Evolutionary conservation across 2,888 invertebrate species (phyloP), one percentile per base, ranked within the genome.

Genomic region (Pachymerium ferrugineum): DNA sequence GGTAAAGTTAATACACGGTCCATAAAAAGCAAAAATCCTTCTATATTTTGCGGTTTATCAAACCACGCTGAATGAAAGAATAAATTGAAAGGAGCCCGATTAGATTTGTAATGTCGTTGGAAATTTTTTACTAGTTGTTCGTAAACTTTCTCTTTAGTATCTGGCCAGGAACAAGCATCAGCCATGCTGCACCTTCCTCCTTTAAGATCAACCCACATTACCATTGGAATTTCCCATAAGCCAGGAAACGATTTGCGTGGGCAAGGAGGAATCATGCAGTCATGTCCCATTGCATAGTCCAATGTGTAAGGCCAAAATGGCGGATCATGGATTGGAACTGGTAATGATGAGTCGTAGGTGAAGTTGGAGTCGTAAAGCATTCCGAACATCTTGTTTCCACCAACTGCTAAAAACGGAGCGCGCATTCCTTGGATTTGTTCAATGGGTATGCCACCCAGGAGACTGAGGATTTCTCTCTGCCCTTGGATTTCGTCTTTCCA

Each of bases 41-140:
- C 93, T 82, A 94, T 94, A 85, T 95, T 95, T 81, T 95, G 94
- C 0, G 92, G 90, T 79, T 94, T 94, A 0, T 94, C 95, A 84
- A 95, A 95, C 94, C 94, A 95, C 0, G 95, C 95, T 1, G 94
- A 94, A 82, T 96, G 95, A 82, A 94, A 95, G 85, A 91, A 95
- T 72, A 95, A 85, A 76, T 94, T 94, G 80, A 95, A 94, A 69
- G 94, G 94, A 77, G 94, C 93, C 81, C 94, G 90, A 86, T 94
- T 96, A 30, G 93, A 91, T 33, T 93, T 93, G 82, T 95, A 96
- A 85, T 96, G 95, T 79, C 95, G 87, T 81, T 94, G 93, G 80
- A 96, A 96, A 83, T 96, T 96, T 83, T 95, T 94, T 12, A 76
- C 70, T 62, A 96, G 87, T 93, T 95, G 94, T 84, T 95, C 94